Conservation (phyloP, 2,888 invertebrate genomes). For the Polylopha cassiicola region DNA sequence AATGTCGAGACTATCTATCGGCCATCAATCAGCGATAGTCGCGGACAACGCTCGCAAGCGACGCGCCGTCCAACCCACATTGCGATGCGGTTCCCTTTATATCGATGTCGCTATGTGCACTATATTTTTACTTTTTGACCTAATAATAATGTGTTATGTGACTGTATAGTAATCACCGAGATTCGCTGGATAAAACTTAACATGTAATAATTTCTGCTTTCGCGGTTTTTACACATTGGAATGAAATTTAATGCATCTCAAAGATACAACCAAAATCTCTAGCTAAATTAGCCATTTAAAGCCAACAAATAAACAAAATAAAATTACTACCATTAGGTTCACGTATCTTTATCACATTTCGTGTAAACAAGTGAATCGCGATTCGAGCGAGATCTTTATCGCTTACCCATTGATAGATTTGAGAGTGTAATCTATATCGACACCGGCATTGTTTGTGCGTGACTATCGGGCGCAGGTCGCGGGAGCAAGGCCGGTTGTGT, state of each 20-base stretch:
- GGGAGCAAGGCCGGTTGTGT: slow-evolving; percentile 71
- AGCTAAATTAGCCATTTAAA: too few relatives aligned
- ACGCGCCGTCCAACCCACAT: slow-evolving; percentile 24
- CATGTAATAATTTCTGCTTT: too few relatives aligned
- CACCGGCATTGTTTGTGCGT: slow-evolving; percentile 54
- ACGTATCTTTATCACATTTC: too few relatives aligned
- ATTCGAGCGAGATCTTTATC: slow-evolving; percentile 48
- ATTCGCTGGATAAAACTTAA: too few relatives aligned
- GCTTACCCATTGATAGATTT: slow-evolving; percentile 57
- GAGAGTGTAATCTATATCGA: slow-evolving; percentile 48
- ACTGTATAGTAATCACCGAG: too few relatives aligned
- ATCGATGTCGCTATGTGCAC: slow-evolving; percentile 18
- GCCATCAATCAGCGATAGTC: slow-evolving; percentile 63
- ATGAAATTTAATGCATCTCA: too few relatives aligned
- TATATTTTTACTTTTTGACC: slow-evolving; percentile 13
- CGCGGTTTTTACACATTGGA: too few relatives aligned
- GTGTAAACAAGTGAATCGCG: slow-evolving; percentile 21
- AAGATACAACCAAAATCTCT: too few relatives aligned
- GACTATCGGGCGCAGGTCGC: slow-evolving; percentile 40
- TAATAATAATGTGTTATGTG: too few relatives aligned
- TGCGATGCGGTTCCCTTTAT: slow-evolving; percentile 18
- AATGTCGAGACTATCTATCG: slow-evolving; percentile 73
- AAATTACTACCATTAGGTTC: too few relatives aligned
- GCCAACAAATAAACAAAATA: too few relatives aligned
- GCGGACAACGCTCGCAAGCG: slow-evolving; percentile 22